Conservation (phyloP, 2,888 invertebrate genomes). For the Leptopterna dolabrata region DNA sequence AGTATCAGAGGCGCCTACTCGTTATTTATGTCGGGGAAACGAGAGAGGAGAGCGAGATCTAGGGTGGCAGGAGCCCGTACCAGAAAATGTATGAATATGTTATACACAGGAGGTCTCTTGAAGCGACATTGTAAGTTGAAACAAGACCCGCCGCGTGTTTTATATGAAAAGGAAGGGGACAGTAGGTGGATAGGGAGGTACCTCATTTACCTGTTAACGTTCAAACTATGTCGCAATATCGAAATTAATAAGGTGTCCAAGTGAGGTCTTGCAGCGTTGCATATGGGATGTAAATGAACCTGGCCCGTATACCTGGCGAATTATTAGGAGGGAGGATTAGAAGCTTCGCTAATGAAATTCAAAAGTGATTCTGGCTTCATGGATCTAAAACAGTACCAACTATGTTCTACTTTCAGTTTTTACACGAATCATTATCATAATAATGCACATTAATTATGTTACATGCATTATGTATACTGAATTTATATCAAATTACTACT, state of each 20-base stretch:
- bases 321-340: not conserved
- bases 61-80: not conserved
- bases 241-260: slow-evolving; percentile 5
- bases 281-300: not conserved
- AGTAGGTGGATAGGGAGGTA: not conserved
- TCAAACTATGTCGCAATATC: not conserved
- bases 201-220: not conserved
- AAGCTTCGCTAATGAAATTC: not conserved
- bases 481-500: too few relatives aligned
- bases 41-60: not conserved
- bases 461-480: too few relatives aligned
- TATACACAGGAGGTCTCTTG: not conserved
- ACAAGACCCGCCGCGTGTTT: not conserved
- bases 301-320: not conserved
- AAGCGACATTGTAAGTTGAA: not conserved
- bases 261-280: not conserved
- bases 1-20: not conserved
- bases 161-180: not conserved
- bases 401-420: not conserved
- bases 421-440: not conserved
- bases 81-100: not conserved
- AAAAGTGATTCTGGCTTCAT: not conserved
- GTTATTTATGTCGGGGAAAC: not conserved
- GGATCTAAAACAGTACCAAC: not conserved
- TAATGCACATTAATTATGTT: not conserved